Percentiles rank a stretch among this genome's conserved stretches.
These are phyloP conservation scores for Podotricha telesiphe DNA, from an alignment of 2,888 invertebrate genomes.

Conservation along the genomic window DNA sequence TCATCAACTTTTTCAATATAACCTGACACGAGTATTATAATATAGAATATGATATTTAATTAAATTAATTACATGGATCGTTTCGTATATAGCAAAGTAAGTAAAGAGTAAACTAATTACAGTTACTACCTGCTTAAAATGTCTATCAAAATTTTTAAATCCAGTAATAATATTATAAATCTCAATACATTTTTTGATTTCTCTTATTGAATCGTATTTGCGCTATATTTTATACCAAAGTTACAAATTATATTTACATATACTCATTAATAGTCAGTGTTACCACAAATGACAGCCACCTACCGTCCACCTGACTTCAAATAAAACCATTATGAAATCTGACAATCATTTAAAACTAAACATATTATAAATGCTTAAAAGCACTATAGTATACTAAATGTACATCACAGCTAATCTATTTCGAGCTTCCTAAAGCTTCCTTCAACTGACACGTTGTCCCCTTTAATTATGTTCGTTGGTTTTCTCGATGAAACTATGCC, in stretches of 20 bases:
- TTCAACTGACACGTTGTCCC: conserved; percentile 66
- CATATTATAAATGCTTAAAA: conserved; percentile 37
- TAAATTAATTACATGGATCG: no score
- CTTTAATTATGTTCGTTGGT: conserved; percentile 55
- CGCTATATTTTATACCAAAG: not conserved
- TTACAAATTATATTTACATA: not conserved
- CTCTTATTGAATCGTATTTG: not conserved
- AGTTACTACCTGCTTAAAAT: no score
- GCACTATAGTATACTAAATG: conserved; percentile 12
- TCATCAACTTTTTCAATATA: no score
- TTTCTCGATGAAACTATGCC: conserved; percentile 74
- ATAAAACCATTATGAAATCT: not conserved
- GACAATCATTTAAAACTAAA: not conserved
- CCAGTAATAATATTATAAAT: no score
- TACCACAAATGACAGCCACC: not conserved
- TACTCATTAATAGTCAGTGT: not conserved
- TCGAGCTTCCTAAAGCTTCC: conserved; percentile 89
- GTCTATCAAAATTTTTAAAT: no score
- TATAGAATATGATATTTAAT: no score
- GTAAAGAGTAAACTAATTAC: no score
- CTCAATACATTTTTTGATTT: not conserved
- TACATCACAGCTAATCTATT: conserved; percentile 78
- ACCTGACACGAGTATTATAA: no score
- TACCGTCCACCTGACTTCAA: conserved; percentile 9
- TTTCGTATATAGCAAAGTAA: no score